These are phyloP conservation scores for Hipposideros armiger DNA, from an alignment of 2,113 vertebrate species.

Conservation along the genomic window DNA sequence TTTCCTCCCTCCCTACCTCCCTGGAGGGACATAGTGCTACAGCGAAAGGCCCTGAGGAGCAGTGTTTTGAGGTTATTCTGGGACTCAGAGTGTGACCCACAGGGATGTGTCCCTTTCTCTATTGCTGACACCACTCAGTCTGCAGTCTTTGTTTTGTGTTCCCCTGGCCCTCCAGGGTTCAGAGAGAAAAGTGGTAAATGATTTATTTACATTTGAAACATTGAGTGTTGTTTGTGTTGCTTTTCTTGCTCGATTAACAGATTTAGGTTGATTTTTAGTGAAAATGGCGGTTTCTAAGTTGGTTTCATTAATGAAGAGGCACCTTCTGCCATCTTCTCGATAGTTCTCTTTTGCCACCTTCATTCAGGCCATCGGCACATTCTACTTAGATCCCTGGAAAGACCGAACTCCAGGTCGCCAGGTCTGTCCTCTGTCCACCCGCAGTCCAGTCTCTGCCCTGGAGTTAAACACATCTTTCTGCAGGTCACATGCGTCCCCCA, in stretches of 20 bases:
- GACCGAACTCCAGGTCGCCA: not conserved
- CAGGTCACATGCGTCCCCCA: rapidly evolving
- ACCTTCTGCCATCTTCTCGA: rapidly evolving
- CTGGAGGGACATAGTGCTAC: too few species aligned
- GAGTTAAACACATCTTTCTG: too few species aligned
- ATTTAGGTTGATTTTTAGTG: not conserved
- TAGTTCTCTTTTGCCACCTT: not conserved
- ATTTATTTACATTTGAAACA: not conserved
- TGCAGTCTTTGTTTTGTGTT: too few species aligned
- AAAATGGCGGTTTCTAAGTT: not conserved
- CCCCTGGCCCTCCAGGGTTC: not conserved
- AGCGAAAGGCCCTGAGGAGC: too few species aligned
- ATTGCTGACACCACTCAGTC: rapidly evolving
- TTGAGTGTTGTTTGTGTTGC: not conserved
- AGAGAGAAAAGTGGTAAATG: not conserved
- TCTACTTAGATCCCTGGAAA: not conserved
- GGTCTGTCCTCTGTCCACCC: not conserved
- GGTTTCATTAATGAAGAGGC: too few species aligned
- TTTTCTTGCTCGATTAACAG: not conserved
- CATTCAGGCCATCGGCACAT: rapidly evolving
- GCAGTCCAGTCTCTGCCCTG: not conserved
- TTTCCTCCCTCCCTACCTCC: too few species aligned
- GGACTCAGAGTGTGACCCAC: not conserved
- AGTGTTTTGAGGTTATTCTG: too few species aligned
- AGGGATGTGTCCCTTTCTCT: not conserved